Conservation (phyloP, 2,888 invertebrate species). For the Schrankia costaestrigalis region DNA sequence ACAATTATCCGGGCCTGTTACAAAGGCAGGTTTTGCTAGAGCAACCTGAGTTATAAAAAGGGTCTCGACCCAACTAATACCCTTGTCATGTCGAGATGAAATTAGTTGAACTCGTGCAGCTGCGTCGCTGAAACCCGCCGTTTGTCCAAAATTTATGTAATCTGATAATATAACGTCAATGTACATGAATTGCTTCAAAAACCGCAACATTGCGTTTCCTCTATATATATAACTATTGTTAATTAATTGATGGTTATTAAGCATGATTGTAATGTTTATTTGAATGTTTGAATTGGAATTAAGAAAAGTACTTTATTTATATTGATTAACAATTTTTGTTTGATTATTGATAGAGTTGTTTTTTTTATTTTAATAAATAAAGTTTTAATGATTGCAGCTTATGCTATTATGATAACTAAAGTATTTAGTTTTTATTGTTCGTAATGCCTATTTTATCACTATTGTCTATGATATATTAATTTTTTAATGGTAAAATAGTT, state of each 20-base stretch:
- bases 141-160: constrained; percentile 66
- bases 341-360: too few species aligned
- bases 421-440: too few species aligned
- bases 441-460: too few species aligned
- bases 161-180: constrained; percentile 57
- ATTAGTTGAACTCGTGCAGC: constrained; percentile 75
- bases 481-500: too few species aligned
- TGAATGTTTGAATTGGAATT: too few species aligned
- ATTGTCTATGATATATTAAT: too few species aligned
- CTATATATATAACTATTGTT: constrained; percentile 6
- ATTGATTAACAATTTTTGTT: too few species aligned
- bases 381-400: too few species aligned
- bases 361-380: too few species aligned
- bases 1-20: constrained; percentile 44
- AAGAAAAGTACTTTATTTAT: too few species aligned
- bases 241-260: constrained; percentile 27
- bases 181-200: constrained; percentile 26
- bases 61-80: constrained; percentile 74
- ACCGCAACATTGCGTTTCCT: constrained; percentile 20
- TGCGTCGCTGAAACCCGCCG: constrained; percentile 60
- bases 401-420: too few species aligned
- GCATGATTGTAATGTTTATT: too few species aligned
- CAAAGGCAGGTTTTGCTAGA: constrained; percentile 49
- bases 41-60: constrained; percentile 72
- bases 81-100: constrained; percentile 78